Evolutionary conservation across 1,140 invertebrate genomes (phyloP).

Genomic region (Camponotus pennsylvanicus): DNA sequence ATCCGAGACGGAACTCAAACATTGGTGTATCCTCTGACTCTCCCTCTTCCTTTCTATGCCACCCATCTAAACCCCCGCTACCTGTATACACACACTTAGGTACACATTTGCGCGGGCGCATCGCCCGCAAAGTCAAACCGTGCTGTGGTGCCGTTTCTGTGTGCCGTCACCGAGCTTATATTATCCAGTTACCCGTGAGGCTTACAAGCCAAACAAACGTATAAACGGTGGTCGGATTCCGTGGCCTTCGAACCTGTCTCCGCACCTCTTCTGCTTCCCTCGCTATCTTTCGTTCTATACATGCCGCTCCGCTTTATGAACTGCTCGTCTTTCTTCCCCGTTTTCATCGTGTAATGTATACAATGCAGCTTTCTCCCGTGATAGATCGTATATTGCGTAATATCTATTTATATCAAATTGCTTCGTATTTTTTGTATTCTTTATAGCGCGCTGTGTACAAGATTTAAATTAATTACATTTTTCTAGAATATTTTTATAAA

Average conservation of each 20-base stretch:
- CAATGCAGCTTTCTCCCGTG: background rate
- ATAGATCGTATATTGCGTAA: background rate
- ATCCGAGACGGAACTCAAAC: constrained; percentile 80
- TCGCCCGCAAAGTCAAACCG: constrained; percentile 77
- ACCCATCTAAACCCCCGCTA: constrained; percentile 39
- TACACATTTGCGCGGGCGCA: constrained; percentile 73
- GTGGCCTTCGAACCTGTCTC: constrained; percentile 58
- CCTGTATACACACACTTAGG: constrained; percentile 73
- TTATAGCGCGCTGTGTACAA: no score
- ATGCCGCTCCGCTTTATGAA: background rate
- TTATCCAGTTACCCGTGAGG: constrained; percentile 80
- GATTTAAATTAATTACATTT: no score
- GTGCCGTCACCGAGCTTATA: constrained; percentile 75
- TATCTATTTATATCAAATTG: background rate
- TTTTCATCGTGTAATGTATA: background rate
- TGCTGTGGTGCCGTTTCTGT: constrained; percentile 43
- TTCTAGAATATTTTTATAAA: no score
- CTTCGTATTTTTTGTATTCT: background rate
- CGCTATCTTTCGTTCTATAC: background rate
- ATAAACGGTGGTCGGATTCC: constrained; percentile 73
- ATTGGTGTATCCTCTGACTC: constrained; percentile 75
- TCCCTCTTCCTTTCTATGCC: constrained; percentile 56
- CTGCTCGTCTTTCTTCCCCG: background rate
- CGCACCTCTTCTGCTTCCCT: background rate
- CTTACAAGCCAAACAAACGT: constrained; percentile 80